phyloP scores from a whole-genome alignment of 2,113 vertebrate species.

The Pomatorhinus ruficollis region DNA sequence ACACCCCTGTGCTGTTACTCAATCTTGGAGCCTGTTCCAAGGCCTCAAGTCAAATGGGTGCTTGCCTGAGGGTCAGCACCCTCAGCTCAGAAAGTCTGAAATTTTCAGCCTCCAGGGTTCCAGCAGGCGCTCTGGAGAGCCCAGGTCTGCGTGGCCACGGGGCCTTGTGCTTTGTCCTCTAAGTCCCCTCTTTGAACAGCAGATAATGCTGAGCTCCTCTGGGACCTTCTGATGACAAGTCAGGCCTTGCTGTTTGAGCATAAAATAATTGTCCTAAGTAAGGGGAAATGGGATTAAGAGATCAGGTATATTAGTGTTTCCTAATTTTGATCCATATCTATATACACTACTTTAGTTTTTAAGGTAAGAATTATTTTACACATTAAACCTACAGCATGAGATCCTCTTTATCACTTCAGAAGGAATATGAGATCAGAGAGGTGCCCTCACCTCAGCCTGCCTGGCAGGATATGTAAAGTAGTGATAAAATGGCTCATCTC shows the following conservation, averaged over 20 bases:
- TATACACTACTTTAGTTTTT: not conserved
- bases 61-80: no score
- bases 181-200: not conserved
- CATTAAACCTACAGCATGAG: not conserved
- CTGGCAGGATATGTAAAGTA: not conserved
- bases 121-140: not conserved
- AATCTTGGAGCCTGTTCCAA: no score
- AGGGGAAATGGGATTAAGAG: not conserved
- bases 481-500: not conserved
- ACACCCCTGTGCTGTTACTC: no score
- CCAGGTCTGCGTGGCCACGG: rapidly evolving
- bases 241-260: not conserved
- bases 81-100: no score
- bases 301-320: not conserved
- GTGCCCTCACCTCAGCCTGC: not conserved
- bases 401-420: not conserved
- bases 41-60: no score
- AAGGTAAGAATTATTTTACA: not conserved
- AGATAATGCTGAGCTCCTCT: not conserved
- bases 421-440: not conserved
- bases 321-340: not conserved
- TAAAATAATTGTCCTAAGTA: not conserved
- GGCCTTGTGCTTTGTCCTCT: not conserved
- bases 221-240: not conserved
- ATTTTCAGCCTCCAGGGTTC: no score